Evolutionary conservation across 2,113 vertebrate species (phyloP).

Genomic region (Urocitellus parryii): DNA sequence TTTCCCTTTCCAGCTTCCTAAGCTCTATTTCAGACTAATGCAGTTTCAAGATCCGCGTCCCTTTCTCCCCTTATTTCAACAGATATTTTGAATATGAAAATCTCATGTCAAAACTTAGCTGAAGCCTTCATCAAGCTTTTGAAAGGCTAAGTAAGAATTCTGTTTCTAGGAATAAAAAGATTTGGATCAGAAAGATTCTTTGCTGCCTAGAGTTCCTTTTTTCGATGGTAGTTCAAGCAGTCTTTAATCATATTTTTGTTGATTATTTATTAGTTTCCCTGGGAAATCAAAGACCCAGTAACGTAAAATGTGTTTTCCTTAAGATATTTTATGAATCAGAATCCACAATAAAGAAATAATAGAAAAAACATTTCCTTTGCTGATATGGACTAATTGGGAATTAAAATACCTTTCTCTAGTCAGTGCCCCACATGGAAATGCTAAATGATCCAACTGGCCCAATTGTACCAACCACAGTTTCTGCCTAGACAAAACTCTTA

Average conservation of each 20-base stretch:
- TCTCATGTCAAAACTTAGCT: conserved; percentile 87
- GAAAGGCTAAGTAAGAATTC: conserved; percentile 89
- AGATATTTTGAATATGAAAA: conserved; percentile 85
- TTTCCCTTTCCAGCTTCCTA: conserved; percentile 79
- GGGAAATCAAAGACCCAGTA: conserved; percentile 88
- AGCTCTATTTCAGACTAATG: conserved; percentile 76
- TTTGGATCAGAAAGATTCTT: conserved; percentile 88
- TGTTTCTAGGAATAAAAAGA: conserved; percentile 89
- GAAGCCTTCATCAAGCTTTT: conserved; percentile 85
- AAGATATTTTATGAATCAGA: conserved; percentile 86
- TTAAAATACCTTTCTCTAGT: conserved; percentile 88
- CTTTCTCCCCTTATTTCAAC: conserved; percentile 81
- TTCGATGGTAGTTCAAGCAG: conserved; percentile 85
- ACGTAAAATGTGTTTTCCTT: conserved; percentile 86
- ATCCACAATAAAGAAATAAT: conserved; percentile 84
- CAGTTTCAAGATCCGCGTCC: conserved; percentile 81
- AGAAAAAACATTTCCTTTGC: conserved; percentile 84
- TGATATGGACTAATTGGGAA: conserved; percentile 83
- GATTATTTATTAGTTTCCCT: conserved; percentile 91
- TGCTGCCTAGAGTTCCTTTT: conserved; percentile 82
- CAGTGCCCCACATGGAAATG: conserved; percentile 89
- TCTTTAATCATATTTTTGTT: conserved; percentile 92
- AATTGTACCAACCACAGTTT: conserved; percentile 29
- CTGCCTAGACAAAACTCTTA: conserved; percentile 56
- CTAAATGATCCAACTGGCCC: conserved; percentile 83